Evolutionary conservation across 37 sponge, comb jelly and placozoan species (phyloP).

Genomic region (Corticium candelabrum): DNA sequence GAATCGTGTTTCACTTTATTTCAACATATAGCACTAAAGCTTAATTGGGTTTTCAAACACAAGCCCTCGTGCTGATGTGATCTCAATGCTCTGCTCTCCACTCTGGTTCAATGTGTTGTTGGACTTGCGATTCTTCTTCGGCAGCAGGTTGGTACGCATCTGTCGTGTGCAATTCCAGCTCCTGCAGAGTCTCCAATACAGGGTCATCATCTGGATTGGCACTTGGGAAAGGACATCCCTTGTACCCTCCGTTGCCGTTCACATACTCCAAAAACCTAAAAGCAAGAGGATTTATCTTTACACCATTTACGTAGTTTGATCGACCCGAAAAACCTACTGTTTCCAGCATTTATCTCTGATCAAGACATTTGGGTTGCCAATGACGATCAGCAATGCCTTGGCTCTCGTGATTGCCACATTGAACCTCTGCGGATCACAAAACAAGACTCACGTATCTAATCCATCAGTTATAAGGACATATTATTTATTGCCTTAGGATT

Average conservation of each 20-base stretch:
- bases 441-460: not conserved
- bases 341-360: not conserved
- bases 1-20: too few species aligned
- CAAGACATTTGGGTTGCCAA: conserved; percentile 64
- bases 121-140: not conserved
- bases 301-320: too few species aligned
- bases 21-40: too few species aligned
- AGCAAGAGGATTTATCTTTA: too few species aligned
- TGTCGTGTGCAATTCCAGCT: not conserved
- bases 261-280: not conserved
- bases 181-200: not conserved
- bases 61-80: too few species aligned
- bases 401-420: conserved; percentile 77
- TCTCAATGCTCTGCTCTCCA: not conserved
- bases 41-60: too few species aligned
- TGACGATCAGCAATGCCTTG: conserved; percentile 47
- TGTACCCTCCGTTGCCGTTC: not conserved
- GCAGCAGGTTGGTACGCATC: not conserved
- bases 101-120: not conserved
- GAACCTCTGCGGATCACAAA: conserved; percentile 62
- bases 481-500: not conserved
- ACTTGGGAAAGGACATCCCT: not conserved
- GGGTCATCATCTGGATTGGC: not conserved
- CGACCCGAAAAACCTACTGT: not conserved
- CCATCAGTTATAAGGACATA: not conserved